A percentile compares a stretch with the other conserved stretches of the same genome.
Conservation (phyloP, 2,888 invertebrate species). For the Schizaphis graminum region DNA sequence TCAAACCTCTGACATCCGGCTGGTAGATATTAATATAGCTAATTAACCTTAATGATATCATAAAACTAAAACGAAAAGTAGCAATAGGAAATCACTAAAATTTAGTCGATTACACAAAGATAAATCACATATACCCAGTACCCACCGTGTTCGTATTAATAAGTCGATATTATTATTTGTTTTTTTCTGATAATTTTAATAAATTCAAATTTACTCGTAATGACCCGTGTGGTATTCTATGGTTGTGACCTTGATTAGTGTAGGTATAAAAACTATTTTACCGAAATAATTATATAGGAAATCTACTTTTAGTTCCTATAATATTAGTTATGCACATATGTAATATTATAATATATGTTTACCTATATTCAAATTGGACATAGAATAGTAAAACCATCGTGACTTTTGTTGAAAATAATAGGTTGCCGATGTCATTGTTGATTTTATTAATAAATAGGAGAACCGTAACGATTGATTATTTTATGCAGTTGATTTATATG, state of each 20-base stretch:
- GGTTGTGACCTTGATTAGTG: neutral
- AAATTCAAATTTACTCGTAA: neutral
- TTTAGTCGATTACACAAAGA: neutral
- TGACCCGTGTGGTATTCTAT: neutral
- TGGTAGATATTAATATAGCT: neutral
- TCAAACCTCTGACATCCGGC: neutral
- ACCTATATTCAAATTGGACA: neutral
- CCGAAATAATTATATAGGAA: slow-evolving; percentile 9
- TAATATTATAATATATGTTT: neutral
- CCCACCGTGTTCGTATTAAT: neutral
- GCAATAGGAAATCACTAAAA: neutral
- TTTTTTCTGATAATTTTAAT: neutral
- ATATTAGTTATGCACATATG: neutral
- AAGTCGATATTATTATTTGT: neutral
- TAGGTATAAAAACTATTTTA: neutral
- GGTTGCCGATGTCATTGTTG: neutral
- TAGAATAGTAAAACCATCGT: neutral
- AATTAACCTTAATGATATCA: neutral
- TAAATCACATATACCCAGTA: neutral
- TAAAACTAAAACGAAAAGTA: neutral
- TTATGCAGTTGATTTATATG: neutral
- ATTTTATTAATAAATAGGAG: neutral
- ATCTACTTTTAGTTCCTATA: neutral
- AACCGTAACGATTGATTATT: neutral
- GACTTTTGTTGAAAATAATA: neutral